Base-by-base conservation (phyloP, 2,113 vertebrate species). In the Platysteira castanea region DNA sequence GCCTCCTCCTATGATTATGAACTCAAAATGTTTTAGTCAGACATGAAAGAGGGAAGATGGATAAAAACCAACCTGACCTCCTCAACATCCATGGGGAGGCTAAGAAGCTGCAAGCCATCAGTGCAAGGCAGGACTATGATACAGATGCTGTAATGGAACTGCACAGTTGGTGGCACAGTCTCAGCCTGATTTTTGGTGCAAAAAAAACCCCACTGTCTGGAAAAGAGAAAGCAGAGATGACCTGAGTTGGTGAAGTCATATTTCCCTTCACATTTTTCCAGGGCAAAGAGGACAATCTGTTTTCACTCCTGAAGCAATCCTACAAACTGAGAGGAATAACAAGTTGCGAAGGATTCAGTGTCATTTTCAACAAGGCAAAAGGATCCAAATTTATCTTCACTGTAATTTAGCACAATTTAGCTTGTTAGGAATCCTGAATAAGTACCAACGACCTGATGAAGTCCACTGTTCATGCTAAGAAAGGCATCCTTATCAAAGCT, bases 401-500 rank as follows among this genome's bases (percentile, higher is more conserved):
- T 56, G 10, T 37, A 69, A 57, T 10, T 33, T 11, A 74, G 23
- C n/a, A 70, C 8, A 80, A 57, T 31, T 26, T 42, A 47, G 33
- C n/a, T 87, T 50, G 28, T 39, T 63, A 49, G 23, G 28, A 92
- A 77, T 44, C 26, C 24, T 64, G 57, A 84, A 65, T 57, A 87
- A 84, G 27, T 47, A 68, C 15, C 49, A 60, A 44, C 30, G 44
- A 30, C 8, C n/a, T 22, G 33, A 53, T 39, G 26, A 81, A 84
- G 15, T 26, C 28, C 1, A 0, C 37, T 30, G 3, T 16, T 68
- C 0, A 0, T 42, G 33, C 21, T 22, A 35, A 24, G 39, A 78
- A 78, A 44, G 15, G 13, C 12, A 75, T 24, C 11, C 13, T 56
- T 56, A 16, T 76, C 47, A 60, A 64, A 78, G 26, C 8, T 44